These are phyloP conservation scores for Equus przewalskii DNA, from an alignment of 2,113 vertebrate species.

Conservation along the genomic window DNA sequence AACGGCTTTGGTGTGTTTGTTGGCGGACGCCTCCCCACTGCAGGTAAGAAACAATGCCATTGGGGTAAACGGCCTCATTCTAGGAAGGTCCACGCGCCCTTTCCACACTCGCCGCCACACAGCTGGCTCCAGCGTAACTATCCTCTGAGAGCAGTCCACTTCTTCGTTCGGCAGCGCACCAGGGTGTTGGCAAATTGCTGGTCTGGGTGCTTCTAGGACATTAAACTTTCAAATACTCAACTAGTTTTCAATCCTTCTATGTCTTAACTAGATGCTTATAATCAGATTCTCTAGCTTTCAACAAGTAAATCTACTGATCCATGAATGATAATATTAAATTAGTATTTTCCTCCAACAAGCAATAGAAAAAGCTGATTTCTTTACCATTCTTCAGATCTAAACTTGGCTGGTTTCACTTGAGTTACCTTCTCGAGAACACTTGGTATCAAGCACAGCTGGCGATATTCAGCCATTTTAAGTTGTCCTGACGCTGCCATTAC, in stretches of 20 bases:
- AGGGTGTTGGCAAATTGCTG: background rate
- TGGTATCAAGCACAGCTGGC: background rate
- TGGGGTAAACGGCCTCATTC: background rate
- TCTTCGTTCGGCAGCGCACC: constrained; percentile 64
- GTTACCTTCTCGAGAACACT: background rate
- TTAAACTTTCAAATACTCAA: background rate
- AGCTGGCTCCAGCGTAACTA: background rate
- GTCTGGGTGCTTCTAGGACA: constrained; percentile 4
- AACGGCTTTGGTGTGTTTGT: constrained; percentile 58
- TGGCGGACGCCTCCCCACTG: background rate
- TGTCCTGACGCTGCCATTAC: constrained; percentile 67
- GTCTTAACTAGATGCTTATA: background rate
- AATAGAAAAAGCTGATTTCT: constrained; percentile 49
- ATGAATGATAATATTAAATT: background rate
- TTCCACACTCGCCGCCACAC: background rate
- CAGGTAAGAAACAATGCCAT: background rate
- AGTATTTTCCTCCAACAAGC: background rate
- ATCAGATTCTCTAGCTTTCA: background rate
- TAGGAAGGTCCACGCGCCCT: background rate
- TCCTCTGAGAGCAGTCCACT: constrained; percentile 1
- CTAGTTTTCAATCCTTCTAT: background rate
- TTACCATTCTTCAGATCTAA: constrained; percentile 52
- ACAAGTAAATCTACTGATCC: background rate
- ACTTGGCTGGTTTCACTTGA: background rate
- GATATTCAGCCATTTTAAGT: constrained; percentile 46